Conservation (phyloP, 1,140 invertebrate genomes). For the Bicyclus anynana region DNA sequence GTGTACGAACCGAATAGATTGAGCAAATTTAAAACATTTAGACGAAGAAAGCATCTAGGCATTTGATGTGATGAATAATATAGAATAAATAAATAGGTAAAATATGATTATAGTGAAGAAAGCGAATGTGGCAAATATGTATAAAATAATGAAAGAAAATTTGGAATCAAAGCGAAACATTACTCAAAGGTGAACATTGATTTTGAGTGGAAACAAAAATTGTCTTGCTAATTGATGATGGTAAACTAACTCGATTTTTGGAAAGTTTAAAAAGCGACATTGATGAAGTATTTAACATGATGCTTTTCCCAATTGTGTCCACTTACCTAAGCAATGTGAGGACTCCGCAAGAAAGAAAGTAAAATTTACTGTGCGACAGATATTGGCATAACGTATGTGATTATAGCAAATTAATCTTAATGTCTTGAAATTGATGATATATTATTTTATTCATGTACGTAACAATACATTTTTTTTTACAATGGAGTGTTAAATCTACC, state of each 20-base stretch:
- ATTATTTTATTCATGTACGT: neutral
- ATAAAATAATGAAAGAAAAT: conserved; percentile 45
- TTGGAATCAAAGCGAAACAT: conserved; percentile 74
- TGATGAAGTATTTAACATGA: conserved; percentile 48
- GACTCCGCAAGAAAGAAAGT: conserved; percentile 77
- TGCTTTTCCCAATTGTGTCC: conserved; percentile 54
- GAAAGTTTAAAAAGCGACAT: conserved; percentile 55
- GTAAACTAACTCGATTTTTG: conserved; percentile 31
- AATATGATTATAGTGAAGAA: conserved; percentile 37
- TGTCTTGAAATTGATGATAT: conserved; percentile 4
- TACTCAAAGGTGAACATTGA: conserved; percentile 64
- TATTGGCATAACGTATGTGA: conserved; percentile 51
- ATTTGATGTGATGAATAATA: neutral
- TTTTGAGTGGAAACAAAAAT: conserved; percentile 48
- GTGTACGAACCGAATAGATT: neutral
- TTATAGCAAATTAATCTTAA: conserved; percentile 35
- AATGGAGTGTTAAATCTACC: conserved; percentile 20
- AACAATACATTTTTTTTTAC: neutral
- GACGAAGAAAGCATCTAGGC: neutral
- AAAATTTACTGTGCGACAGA: conserved; percentile 72
- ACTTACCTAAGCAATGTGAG: conserved; percentile 75
- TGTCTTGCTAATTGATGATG: conserved; percentile 47
- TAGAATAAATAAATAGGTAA: neutral
- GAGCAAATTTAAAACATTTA: neutral
- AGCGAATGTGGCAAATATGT: conserved; percentile 46